phyloP scores from a whole-genome alignment of 92 coral and sea anemone genomes.

The Epizoanthus stellaris region DNA sequence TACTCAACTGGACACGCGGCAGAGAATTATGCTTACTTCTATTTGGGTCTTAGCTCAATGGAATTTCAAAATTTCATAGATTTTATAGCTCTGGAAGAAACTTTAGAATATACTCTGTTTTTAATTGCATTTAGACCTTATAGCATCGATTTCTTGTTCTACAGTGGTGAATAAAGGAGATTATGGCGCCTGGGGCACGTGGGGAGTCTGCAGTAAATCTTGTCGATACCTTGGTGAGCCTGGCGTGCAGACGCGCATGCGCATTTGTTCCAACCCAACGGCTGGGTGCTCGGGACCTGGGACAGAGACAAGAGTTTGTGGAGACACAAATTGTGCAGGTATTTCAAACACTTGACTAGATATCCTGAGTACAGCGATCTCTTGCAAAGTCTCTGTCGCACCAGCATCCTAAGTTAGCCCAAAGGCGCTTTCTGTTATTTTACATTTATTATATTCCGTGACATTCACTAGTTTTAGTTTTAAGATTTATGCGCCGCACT shows the following conservation, averaged over 20 bases:
- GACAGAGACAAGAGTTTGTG: constrained; percentile 23
- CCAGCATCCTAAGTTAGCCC: too few species aligned
- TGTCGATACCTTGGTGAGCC: constrained; percentile 17
- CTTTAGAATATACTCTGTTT: too few species aligned
- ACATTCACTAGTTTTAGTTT: too few species aligned
- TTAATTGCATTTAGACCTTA: neutral
- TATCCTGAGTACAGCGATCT: too few species aligned
- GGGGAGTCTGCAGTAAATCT: constrained; percentile 37
- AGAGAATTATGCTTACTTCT: too few species aligned
- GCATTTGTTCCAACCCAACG: constrained; percentile 16
- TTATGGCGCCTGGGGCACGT: constrained; percentile 18
- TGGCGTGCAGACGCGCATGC: constrained; percentile 28
- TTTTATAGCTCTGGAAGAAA: neutral
- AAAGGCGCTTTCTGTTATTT: too few species aligned
- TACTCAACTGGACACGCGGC: too few species aligned
- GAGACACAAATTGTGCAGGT: constrained; percentile 6
- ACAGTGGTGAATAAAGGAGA: constrained; percentile 14
- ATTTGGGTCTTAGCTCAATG: too few species aligned
- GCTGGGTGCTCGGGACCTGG: constrained; percentile 33
- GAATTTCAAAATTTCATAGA: too few species aligned
- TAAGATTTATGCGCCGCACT: too few species aligned
- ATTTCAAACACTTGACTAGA: neutral
- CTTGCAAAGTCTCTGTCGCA: too few species aligned
- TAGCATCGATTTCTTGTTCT: neutral
- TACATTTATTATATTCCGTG: too few species aligned